Conservation (phyloP, 2,797 vertebrate genomes). For the Staurois parvus region DNA sequence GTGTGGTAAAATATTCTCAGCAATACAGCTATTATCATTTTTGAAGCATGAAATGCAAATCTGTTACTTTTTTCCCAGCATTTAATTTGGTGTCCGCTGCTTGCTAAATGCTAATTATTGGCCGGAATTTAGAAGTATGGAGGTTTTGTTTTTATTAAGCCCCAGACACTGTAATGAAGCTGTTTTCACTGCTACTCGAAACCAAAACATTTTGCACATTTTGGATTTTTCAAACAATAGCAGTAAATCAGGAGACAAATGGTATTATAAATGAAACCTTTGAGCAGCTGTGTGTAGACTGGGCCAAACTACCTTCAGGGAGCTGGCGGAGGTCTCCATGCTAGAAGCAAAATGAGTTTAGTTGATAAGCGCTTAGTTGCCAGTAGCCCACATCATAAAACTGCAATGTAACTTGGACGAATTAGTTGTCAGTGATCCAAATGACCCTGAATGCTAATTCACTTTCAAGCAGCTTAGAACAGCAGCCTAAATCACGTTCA, state of each 20-base stretch:
- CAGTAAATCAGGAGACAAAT: constrained; percentile 68
- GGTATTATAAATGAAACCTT: constrained; percentile 63
- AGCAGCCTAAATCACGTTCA: constrained; percentile 58
- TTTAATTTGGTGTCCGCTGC: constrained; percentile 65
- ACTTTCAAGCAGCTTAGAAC: constrained; percentile 58
- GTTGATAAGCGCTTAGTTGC: constrained; percentile 55
- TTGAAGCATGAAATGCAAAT: constrained; percentile 69
- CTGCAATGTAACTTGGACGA: constrained; percentile 55
- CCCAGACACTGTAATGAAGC: constrained; percentile 63
- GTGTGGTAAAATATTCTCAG: constrained; percentile 67
- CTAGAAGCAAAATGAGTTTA: constrained; percentile 63
- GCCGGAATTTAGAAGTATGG: constrained; percentile 55
- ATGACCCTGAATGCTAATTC: constrained; percentile 54
- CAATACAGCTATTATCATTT: constrained; percentile 64
- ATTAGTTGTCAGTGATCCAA: constrained; percentile 59
- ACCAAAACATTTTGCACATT: constrained; percentile 67
- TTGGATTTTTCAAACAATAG: constrained; percentile 67
- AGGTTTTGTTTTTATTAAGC: constrained; percentile 70
- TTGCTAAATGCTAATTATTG: constrained; percentile 63
- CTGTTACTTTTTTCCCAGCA: constrained; percentile 58
- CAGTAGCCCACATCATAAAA: constrained; percentile 60
- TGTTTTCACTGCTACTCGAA: constrained; percentile 68
- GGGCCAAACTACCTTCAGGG: constrained; percentile 66
- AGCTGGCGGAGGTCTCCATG: constrained; percentile 61
- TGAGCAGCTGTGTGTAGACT: constrained; percentile 63